These are phyloP conservation scores for Agrotis puta DNA, from an alignment of 2,888 invertebrate genomes.

Conservation along the genomic window DNA sequence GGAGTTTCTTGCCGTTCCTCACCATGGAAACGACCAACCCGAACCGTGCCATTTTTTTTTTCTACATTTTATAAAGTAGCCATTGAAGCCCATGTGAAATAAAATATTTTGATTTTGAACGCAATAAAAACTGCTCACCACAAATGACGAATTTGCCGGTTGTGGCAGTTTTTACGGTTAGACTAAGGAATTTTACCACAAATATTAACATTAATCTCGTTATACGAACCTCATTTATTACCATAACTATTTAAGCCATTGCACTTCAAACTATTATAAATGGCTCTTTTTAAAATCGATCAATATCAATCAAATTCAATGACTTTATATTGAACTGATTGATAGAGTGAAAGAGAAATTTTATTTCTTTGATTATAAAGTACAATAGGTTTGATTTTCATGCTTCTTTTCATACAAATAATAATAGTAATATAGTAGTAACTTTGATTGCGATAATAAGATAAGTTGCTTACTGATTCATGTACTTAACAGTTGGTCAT, in stretches of 20 bases:
- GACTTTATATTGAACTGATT: slow-evolving; percentile 18
- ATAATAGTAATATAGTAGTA: not conserved
- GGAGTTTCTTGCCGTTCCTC: too few species aligned
- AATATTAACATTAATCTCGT: not conserved
- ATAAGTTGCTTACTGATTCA: not conserved
- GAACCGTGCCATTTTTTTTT: too few species aligned
- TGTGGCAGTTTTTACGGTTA: not conserved
- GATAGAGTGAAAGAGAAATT: slow-evolving; percentile 18
- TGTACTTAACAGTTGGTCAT: not conserved
- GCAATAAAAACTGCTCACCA: too few species aligned
- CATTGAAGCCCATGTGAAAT: too few species aligned
- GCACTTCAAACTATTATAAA: not conserved
- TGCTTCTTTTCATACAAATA: not conserved
- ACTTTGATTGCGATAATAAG: not conserved
- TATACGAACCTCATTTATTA: not conserved
- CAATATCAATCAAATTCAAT: slow-evolving; percentile 25
- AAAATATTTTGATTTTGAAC: too few species aligned
- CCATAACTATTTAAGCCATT: not conserved
- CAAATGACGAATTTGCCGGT: not conserved
- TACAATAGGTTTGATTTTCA: not conserved
- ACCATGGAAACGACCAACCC: too few species aligned
- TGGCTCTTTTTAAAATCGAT: slow-evolving; percentile 10
- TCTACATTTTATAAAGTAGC: too few species aligned
- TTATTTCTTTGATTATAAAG: slow-evolving; percentile 9
- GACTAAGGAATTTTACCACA: not conserved